Conservation (phyloP, 2,888 invertebrate genomes). For the Mythimna albipuncta region DNA sequence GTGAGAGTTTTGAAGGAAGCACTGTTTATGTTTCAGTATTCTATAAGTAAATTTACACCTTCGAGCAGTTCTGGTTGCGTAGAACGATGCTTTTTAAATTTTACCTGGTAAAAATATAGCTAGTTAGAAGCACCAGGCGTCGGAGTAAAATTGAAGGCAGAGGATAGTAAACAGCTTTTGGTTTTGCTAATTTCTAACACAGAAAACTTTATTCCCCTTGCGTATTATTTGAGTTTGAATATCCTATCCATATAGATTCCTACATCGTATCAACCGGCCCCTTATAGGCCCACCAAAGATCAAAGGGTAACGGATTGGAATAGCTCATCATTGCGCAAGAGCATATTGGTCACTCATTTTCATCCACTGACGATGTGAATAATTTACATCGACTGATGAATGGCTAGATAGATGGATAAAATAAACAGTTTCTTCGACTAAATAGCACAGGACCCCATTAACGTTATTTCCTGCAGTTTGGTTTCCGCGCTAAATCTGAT, state of each 20-base stretch:
- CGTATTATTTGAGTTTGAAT: neutral
- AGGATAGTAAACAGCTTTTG: neutral
- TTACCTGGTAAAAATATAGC: neutral
- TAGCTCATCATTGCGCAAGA: neutral
- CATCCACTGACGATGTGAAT: neutral
- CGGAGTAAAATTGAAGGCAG: neutral
- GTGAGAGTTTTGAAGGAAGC: slow-evolving; percentile 31
- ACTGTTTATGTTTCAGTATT: slow-evolving; percentile 33
- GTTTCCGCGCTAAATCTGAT: slow-evolving; percentile 26
- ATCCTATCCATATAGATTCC: neutral
- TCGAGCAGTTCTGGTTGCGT: neutral
- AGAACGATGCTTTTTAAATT: slow-evolving; percentile 7
- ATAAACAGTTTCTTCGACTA: slow-evolving; percentile 39
- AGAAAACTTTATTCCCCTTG: neutral
- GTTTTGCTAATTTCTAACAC: too few relatives aligned
- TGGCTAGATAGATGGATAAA: neutral
- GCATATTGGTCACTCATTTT: neutral
- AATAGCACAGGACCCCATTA: slow-evolving; percentile 43
- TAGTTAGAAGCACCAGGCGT: neutral
- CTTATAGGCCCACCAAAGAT: neutral
- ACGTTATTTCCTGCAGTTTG: slow-evolving; percentile 27
- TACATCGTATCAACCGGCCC: neutral
- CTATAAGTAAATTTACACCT: slow-evolving; percentile 29
- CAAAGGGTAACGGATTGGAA: neutral
- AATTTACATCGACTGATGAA: slow-evolving; percentile 3